These are phyloP conservation scores for Arge pagana DNA, from an alignment of 2,888 invertebrate species.

Conservation along the genomic window DNA sequence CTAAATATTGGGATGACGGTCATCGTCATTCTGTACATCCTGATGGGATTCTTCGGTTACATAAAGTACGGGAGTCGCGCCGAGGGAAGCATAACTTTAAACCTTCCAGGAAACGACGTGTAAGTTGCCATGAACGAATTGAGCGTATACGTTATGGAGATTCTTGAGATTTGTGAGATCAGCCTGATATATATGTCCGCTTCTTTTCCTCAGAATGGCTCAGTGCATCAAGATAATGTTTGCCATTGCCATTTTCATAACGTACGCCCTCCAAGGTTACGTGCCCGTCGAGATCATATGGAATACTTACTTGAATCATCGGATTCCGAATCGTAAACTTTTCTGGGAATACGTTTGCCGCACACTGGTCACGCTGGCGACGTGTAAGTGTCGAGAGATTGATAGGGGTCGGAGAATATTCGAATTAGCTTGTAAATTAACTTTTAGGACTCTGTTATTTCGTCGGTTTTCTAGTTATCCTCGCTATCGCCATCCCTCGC, in stretches of 20 bases:
- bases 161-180: neutral
- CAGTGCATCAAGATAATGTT: conserved; percentile 68
- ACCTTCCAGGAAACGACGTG: conserved; percentile 69
- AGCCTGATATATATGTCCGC: conserved; percentile 30
- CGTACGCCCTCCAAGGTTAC: conserved; percentile 87
- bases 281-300: conserved; percentile 84
- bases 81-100: conserved; percentile 79
- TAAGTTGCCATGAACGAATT: conserved; percentile 51
- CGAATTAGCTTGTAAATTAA: neutral
- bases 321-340: conserved; percentile 50
- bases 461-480: too few relatives aligned
- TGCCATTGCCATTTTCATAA: conserved; percentile 75
- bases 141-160: neutral
- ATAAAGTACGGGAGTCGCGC: conserved; percentile 74
- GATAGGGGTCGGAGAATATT: neutral
- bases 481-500: conserved; percentile 73
- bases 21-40: conserved; percentile 76
- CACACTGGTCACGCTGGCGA: conserved; percentile 62
- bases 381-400: conserved; percentile 65
- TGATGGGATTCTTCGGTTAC: conserved; percentile 84
- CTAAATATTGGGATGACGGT: conserved; percentile 81
- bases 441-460: neutral
- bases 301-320: conserved; percentile 57
- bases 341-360: conserved; percentile 63
- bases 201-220: conserved; percentile 62